These are phyloP conservation scores for Drosophila siamana DNA, from an alignment of 2,888 invertebrate genomes.

Conservation along the genomic window DNA sequence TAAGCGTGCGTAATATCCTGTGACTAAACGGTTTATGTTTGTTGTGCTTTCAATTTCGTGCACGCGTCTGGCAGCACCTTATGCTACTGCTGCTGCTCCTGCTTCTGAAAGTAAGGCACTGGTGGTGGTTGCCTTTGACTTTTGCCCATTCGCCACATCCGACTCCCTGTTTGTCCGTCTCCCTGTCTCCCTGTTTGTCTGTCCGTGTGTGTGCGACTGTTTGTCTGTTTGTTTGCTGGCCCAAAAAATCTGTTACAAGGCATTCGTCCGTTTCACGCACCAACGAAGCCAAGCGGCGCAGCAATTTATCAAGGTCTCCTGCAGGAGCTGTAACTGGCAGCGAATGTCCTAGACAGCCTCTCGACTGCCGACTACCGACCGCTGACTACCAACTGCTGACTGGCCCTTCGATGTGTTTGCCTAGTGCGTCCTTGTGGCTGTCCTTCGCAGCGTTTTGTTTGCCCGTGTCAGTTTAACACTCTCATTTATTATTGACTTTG, in stretches of 20 bases:
- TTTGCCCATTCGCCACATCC: slow-evolving; percentile 38
- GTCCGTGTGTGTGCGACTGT: slow-evolving; percentile 28
- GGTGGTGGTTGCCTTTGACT: slow-evolving; percentile 73
- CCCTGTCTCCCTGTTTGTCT: slow-evolving; percentile 30
- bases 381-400: slow-evolving; percentile 1
- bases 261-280: slow-evolving; percentile 73
- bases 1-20: slow-evolving; percentile 85
- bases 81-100: slow-evolving; percentile 15
- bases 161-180: slow-evolving; percentile 20
- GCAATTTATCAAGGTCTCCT: slow-evolving; percentile 80
- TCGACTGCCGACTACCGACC: slow-evolving; percentile 2
- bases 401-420: background rate
- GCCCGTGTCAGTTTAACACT: slow-evolving; percentile 70
- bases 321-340: slow-evolving; percentile 55
- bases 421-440: slow-evolving; percentile 56
- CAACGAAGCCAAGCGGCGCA: slow-evolving; percentile 58
- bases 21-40: slow-evolving; percentile 86
- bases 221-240: slow-evolving; percentile 54
- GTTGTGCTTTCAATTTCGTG: slow-evolving; percentile 83
- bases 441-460: slow-evolving; percentile 64
- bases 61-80: slow-evolving; percentile 69
- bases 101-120: background rate
- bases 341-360: slow-evolving; percentile 73
- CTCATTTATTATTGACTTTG: slow-evolving; percentile 64
- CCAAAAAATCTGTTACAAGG: slow-evolving; percentile 81